Conservation (phyloP, 64 coral and sea anemone genomes). For the Montipora foliosa region DNA sequence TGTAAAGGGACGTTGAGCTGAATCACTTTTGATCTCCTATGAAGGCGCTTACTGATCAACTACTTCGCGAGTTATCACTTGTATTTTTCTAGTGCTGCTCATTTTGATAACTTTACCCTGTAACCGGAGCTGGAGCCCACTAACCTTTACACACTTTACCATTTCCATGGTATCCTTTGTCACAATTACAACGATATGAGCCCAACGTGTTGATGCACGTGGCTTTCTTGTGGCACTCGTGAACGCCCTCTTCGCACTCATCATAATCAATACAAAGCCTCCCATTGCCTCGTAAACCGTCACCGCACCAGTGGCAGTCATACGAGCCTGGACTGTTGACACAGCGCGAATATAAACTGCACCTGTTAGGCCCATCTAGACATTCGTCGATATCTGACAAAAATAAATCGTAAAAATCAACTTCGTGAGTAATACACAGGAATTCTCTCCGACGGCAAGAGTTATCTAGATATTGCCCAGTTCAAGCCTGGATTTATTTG, state of each 20-base stretch:
- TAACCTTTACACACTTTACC: constrained; percentile 10
- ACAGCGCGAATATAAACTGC: constrained; percentile 1
- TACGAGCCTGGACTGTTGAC: constrained; percentile 50
- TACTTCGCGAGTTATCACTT: too few relatives aligned
- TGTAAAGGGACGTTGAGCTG: too few relatives aligned
- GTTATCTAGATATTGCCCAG: background rate
- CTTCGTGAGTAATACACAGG: background rate
- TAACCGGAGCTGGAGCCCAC: background rate
- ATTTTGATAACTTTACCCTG: too few relatives aligned
- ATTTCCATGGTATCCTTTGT: constrained; percentile 21
- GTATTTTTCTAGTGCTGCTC: too few relatives aligned
- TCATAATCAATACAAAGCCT: constrained; percentile 1
- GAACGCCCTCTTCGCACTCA: background rate
- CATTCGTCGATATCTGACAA: constrained; percentile 45
- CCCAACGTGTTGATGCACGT: background rate
- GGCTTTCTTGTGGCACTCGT: constrained; percentile 8
- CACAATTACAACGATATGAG: background rate
- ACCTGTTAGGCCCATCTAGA: background rate
- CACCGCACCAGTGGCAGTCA: constrained; percentile 25
- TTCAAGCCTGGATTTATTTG: too few relatives aligned
- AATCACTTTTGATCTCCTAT: too few relatives aligned
- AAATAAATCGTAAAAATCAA: background rate
- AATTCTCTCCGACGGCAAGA: too few relatives aligned
- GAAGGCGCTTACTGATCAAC: too few relatives aligned
- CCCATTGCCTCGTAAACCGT: constrained; percentile 51